Base-by-base conservation (phyloP, 2,888 invertebrate genomes). In the Drosophila atripex region DNA sequence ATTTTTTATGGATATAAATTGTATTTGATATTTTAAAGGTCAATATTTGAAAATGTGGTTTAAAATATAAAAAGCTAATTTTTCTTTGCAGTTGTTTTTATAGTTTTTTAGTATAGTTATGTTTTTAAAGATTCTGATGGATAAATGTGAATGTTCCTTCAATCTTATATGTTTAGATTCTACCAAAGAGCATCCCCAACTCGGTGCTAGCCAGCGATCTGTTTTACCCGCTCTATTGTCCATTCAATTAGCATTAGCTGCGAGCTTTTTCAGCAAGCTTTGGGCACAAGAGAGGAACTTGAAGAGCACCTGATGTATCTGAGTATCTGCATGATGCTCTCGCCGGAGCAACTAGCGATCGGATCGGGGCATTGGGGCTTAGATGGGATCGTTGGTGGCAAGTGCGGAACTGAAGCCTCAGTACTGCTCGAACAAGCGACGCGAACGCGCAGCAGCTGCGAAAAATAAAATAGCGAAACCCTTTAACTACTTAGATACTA, bases 371-470 rank as follows among this genome's bases (percentile, higher is more conserved):
- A 16, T 58, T n/a, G 39, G 30, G 39, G 30, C 18, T 57, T 49
- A 32, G 46, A 68, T 70, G 47, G 75, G 46, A 68, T 70, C 52
- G 75, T 59, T 80, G 56, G 72, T 61, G 73, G 87, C 88, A 88
- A 84, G 88, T 88, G 88, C 84, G 75, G 86, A 86, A 74, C 68
- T 58, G 68, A 73, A 74, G 69, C 63, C 73, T 74, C 78, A 87
- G 88, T 89, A 88, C 76, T 77, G 73, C 80, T 85, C 74, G 76
- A 77, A 77, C 88, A 71, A 84, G 75, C 84, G 86, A 83, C 88
- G 87, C 76, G 76, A 71, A 78, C 79, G 63, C 76, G 78, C 71
- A 74, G 76, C 54, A 51, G 76, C 49, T 38, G 49, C 56, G 28
- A 43, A 43, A 63, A 70, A 50, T 52, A 54, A 46, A 76, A 71